These are phyloP conservation scores for Epinotia bilunana DNA, from an alignment of 2,888 invertebrate species.

Conservation along the genomic window DNA sequence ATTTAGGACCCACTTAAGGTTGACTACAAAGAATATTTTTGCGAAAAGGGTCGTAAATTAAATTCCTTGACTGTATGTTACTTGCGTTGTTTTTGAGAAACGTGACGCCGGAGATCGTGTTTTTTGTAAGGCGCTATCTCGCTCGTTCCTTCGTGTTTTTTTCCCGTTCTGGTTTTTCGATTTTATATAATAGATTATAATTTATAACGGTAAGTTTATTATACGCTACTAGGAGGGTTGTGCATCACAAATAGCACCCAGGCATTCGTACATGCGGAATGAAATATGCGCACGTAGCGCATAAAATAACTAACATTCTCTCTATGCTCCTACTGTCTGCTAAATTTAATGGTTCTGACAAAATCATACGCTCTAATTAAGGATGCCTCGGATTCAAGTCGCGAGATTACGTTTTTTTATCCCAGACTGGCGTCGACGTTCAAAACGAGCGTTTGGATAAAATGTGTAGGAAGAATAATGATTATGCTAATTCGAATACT, in stretches of 20 bases:
- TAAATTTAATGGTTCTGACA: slow-evolving; percentile 7
- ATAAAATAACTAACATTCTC: slow-evolving; percentile 8
- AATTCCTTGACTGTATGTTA: too few relatives aligned
- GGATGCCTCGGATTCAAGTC: background rate
- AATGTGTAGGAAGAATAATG: slow-evolving; percentile 26
- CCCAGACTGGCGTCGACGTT: slow-evolving; percentile 16
- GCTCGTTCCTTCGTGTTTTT: too few relatives aligned
- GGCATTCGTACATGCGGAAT: slow-evolving; percentile 1
- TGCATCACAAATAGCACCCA: slow-evolving; percentile 7
- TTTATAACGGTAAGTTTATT: background rate
- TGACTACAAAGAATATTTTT: too few relatives aligned
- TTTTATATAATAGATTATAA: too few relatives aligned
- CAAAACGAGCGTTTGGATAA: slow-evolving; percentile 10
- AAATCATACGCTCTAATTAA: slow-evolving; percentile 3
- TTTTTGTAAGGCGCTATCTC: too few relatives aligned
- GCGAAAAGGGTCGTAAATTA: too few relatives aligned
- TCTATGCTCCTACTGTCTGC: background rate
- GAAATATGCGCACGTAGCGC: background rate
- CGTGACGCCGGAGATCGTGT: too few relatives aligned
- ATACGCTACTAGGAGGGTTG: background rate
- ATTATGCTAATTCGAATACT: slow-evolving; percentile 25
- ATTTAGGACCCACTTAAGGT: too few relatives aligned
- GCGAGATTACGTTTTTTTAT: slow-evolving; percentile 13
- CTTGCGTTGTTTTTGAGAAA: too few relatives aligned
- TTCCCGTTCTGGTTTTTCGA: too few relatives aligned